phyloP scores from a whole-genome alignment of 2,113 vertebrate genomes.

The Hiodon alosoides region DNA sequence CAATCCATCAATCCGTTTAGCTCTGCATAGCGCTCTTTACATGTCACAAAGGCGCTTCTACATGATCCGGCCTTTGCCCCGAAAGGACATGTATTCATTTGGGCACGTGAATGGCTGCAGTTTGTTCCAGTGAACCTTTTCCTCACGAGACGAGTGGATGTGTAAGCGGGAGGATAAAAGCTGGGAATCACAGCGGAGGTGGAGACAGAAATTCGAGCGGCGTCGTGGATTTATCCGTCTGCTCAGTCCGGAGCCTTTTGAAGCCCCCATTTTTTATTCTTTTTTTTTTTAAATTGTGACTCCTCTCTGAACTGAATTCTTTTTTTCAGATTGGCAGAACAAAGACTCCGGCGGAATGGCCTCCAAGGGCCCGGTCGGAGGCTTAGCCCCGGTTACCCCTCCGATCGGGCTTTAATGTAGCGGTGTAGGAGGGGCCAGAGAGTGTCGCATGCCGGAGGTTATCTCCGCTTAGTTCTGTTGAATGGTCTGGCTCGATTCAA shows the following conservation, averaged over 20 bases:
- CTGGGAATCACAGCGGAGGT: neutral
- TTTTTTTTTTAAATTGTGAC: neutral
- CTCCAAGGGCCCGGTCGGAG: constrained; percentile 3
- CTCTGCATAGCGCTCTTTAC: too few species aligned
- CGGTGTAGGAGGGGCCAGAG: neutral
- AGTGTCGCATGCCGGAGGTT: neutral
- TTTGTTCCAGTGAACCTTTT: neutral
- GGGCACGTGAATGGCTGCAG: neutral
- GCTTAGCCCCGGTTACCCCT: neutral
- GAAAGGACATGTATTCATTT: neutral
- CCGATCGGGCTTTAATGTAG: neutral
- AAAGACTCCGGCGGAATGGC: constrained; percentile 11
- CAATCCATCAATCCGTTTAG: too few species aligned
- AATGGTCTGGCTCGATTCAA: neutral
- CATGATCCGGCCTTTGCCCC: neutral
- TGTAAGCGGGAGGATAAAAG: neutral
- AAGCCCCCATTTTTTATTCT: neutral
- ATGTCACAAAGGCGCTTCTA: too few species aligned
- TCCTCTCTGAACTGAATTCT: constrained; percentile 10
- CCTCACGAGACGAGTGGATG: neutral
- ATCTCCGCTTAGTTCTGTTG: neutral
- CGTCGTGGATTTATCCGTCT: neutral
- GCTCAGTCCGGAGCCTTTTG: neutral
- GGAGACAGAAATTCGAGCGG: too few species aligned
- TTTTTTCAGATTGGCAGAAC: constrained; percentile 20